phyloP scores from a whole-genome alignment of 1,140 invertebrate genomes.

The Orius laevigatus region DNA sequence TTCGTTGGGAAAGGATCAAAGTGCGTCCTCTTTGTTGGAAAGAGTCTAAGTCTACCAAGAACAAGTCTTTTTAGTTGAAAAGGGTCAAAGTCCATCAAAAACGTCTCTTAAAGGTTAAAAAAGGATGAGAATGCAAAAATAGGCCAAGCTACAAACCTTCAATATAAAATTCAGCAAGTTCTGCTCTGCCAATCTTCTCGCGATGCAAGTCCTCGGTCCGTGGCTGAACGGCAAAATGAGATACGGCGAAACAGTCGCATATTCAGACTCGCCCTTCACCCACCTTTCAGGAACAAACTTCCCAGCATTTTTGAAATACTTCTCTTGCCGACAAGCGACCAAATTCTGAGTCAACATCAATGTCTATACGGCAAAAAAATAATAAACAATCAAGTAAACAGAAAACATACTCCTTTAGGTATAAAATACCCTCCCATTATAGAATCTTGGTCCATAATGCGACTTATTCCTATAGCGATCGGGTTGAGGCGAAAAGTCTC shows the following conservation, averaged over 20 bases:
- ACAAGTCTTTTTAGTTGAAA: too few species aligned
- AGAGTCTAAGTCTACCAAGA: too few species aligned
- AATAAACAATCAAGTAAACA: not conserved
- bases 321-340: slow-evolving; percentile 45
- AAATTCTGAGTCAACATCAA: slow-evolving; percentile 78
- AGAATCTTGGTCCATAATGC: slow-evolving; percentile 57
- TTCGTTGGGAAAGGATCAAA: too few species aligned
- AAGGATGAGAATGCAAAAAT: not conserved
- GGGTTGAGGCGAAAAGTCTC: slow-evolving; percentile 72
- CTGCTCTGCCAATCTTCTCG: slow-evolving; percentile 73
- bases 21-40: too few species aligned
- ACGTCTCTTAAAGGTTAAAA: too few species aligned
- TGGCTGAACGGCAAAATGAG: slow-evolving; percentile 75
- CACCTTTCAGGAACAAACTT: slow-evolving; percentile 62
- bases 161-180: slow-evolving; percentile 64
- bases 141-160: slow-evolving; percentile 42
- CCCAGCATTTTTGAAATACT: slow-evolving; percentile 48
- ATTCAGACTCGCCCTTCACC: slow-evolving; percentile 34
- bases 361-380: slow-evolving; percentile 52
- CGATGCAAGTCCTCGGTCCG: slow-evolving; percentile 73
- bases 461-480: slow-evolving; percentile 61
- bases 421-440: slow-evolving; percentile 67
- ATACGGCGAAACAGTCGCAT: slow-evolving; percentile 51
- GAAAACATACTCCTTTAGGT: slow-evolving; percentile 54
- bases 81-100: too few species aligned